A percentile compares a stretch with the other conserved stretches of the same genome.
These are phyloP conservation scores for Taenioides sp. DNA, from an alignment of 2,797 vertebrate species.

Conservation along the genomic window DNA sequence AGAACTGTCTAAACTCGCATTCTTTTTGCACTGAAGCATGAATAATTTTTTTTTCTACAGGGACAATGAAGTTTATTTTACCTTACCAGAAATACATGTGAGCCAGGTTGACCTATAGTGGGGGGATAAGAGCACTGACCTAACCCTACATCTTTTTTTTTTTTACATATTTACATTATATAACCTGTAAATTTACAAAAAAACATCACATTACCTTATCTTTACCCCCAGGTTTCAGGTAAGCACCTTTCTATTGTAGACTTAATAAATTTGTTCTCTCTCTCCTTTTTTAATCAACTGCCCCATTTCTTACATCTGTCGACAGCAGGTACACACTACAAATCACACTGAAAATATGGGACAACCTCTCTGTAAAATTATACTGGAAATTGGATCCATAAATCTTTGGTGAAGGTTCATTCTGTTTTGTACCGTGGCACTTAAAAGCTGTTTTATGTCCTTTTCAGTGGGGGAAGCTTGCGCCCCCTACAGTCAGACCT, in stretches of 20 bases:
- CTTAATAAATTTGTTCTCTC: not conserved
- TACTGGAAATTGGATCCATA: conserved; percentile 1
- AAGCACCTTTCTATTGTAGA: not conserved
- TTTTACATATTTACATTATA: not conserved
- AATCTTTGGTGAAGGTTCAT: conserved; percentile 1
- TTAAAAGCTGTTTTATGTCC: not conserved
- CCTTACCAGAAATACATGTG: too few species aligned
- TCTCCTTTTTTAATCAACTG: conserved; percentile 2
- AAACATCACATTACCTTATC: too few species aligned
- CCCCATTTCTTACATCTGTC: not conserved
- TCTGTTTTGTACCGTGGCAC: not conserved
- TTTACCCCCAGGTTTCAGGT: not conserved
- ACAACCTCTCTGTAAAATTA: not conserved
- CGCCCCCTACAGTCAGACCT: not conserved
- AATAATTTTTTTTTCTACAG: too few species aligned
- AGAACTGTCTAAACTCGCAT: too few species aligned
- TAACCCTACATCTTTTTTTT: not conserved
- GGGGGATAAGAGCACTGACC: not conserved
- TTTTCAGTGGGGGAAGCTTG: not conserved
- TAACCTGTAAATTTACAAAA: not conserved
- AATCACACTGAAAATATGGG: not conserved
- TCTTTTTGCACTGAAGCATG: too few species aligned
- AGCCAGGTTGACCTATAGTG: not conserved
- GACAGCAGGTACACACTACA: not conserved
- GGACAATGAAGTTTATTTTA: not conserved